Conservation (phyloP, 2,113 vertebrate species). For the Protomyctophum bolini region DNA sequence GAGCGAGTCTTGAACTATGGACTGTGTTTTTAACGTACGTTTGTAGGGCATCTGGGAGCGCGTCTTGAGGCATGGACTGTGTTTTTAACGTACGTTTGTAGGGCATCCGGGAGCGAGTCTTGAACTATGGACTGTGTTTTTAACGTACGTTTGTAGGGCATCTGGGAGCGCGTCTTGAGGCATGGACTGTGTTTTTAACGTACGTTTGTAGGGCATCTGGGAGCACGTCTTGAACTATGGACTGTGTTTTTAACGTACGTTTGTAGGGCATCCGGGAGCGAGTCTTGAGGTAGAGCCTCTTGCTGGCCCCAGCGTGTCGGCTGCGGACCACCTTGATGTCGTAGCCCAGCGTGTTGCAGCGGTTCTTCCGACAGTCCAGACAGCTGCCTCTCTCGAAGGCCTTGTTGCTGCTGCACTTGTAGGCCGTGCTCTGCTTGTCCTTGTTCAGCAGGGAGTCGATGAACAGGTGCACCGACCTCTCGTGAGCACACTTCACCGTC, state of each 20-base stretch:
- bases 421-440: slow-evolving; percentile 84
- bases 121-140: no score
- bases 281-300: slow-evolving; percentile 86
- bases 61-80: no score
- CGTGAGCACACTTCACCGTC: slow-evolving; percentile 93
- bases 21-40: no score
- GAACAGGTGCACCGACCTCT: slow-evolving; percentile 92
- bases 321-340: slow-evolving; percentile 75
- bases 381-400: slow-evolving; percentile 89
- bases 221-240: no score
- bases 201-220: no score
- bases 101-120: no score
- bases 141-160: no score
- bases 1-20: no score
- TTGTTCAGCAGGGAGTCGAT: slow-evolving; percentile 89
- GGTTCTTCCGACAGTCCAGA: slow-evolving; percentile 86
- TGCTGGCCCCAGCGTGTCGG: slow-evolving; percentile 59
- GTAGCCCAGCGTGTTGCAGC: slow-evolving; percentile 92
- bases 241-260: slow-evolving; percentile 84
- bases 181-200: no score
- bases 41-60: no score
- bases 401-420: slow-evolving; percentile 84
- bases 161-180: no score
- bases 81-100: no score
- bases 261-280: slow-evolving; percentile 86